Evolutionary conservation across 2,888 invertebrate genomes (phyloP).

Genomic region (Himalopsyche anomala): DNA sequence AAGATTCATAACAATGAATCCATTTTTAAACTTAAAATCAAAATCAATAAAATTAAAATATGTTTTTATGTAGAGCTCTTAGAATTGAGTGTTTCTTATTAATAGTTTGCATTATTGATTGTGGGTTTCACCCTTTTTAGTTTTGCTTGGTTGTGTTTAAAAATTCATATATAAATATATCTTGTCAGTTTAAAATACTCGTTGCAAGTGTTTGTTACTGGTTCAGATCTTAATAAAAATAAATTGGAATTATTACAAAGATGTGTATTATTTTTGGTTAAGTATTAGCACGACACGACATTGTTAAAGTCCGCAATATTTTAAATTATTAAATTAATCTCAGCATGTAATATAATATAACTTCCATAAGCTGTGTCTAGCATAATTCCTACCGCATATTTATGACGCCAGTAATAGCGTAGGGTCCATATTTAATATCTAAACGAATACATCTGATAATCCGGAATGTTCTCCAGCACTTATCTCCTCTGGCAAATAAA

Average conservation of each 20-base stretch:
- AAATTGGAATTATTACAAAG: not conserved
- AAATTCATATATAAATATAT: no score
- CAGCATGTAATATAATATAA: not conserved
- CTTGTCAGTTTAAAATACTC: no score
- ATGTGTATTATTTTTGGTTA: not conserved
- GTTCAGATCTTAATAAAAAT: no score
- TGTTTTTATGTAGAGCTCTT: no score
- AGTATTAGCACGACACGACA: not conserved
- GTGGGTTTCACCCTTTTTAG: no score
- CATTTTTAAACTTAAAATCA: no score
- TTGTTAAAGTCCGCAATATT: constrained; percentile 7
- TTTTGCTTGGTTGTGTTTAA: no score
- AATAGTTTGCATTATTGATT: no score
- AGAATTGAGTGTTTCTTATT: no score
- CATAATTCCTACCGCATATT: constrained; percentile 24
- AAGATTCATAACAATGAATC: no score
- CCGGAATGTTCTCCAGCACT: constrained; percentile 49
- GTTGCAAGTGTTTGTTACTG: no score
- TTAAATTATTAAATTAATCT: constrained; percentile 27
- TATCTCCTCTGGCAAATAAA: constrained; percentile 52
- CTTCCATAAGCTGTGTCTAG: not conserved
- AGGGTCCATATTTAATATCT: constrained; percentile 42
- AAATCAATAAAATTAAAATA: no score
- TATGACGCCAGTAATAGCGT: constrained; percentile 22
- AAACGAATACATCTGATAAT: constrained; percentile 50